Base-by-base conservation (phyloP, 1,140 invertebrate species). In the Hesperophylax magnus region DNA sequence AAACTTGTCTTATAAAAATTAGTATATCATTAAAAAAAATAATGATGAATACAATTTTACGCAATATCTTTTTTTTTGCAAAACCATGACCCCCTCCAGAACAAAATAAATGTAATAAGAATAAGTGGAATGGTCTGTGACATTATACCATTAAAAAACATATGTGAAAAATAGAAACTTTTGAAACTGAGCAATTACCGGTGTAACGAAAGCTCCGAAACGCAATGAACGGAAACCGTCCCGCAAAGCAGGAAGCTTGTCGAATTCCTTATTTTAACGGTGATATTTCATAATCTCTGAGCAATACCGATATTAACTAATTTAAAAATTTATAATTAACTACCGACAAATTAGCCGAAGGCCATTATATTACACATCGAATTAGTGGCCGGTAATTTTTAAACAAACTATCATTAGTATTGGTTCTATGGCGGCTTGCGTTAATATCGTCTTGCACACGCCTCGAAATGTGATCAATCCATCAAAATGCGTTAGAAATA, bases 331-430 rank as follows among this genome's bases (percentile, higher is more conserved):
- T 7, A 67, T 67, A 71, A 71, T 71, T 71, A 47, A 71, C 67
- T 20, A 71, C 34, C 67, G 17, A 17, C 34, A 52, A 71, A 71
- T 71, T 71, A 52, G 34, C 17, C 18, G 72, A 22, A 54, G 31
- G 54, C 24, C 53, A 71, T 71, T 53, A 52, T 52, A 52, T 22
- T 17, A 56, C 54, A 75, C 53, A 47, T 14, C 52, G 72, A 75
- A 75, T 75, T 75, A 75, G 72, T 56, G 72, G 22, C 18, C 15
- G 72, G 72, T 75, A 75, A 56, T 75, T 75, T 56, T 75, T 56
- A 75, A 75, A 75, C 52, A 75, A 71, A 75, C 34, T 71, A 71
- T 22, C 67, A 71, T 71, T 24, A 71, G 53, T 71, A 20, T 47
- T 22, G 14, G 1, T 47, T 71, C 67, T 71, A 22, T 71, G 39